A percentile compares a stretch with the other conserved stretches of the same genome.
phyloP scores from a whole-genome alignment of 1,140 invertebrate species.

The Oncopeltus fasciatus region DNA sequence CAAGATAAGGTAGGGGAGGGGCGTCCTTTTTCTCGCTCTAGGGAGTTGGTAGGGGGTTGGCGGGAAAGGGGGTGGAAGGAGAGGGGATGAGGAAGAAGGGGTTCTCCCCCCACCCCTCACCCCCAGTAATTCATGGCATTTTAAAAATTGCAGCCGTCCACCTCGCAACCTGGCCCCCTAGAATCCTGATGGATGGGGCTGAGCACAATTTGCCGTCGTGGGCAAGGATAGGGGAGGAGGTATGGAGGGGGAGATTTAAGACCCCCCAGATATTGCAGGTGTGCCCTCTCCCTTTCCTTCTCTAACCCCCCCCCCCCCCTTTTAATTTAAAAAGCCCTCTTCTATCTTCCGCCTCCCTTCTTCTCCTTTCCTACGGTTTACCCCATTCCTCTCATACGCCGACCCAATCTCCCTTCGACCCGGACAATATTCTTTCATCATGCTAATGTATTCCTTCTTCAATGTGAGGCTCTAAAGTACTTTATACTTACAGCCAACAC shows the following conservation, averaged over 20 bases:
- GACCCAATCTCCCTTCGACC: too few species aligned
- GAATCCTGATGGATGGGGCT: slow-evolving; percentile 9
- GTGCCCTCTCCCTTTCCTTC: background rate
- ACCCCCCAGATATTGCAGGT: slow-evolving; percentile 10
- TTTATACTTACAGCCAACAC: too few species aligned
- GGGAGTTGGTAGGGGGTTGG: background rate
- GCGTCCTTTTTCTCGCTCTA: background rate
- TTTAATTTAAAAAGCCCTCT: slow-evolving; percentile 8
- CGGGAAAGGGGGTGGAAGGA: too few species aligned
- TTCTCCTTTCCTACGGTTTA: background rate
- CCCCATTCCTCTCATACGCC: too few species aligned
- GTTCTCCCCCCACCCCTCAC: too few species aligned
- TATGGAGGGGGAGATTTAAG: too few species aligned
- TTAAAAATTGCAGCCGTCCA: slow-evolving; percentile 9
- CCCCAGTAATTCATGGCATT: slow-evolving; percentile 10
- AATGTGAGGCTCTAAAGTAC: too few species aligned
- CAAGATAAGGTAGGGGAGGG: background rate
- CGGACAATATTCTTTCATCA: too few species aligned
- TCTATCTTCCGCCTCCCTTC: background rate
- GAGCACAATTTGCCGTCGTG: slow-evolving; percentile 1
- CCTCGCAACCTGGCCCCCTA: background rate
- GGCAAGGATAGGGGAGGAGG: too few species aligned
- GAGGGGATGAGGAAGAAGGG: too few species aligned
- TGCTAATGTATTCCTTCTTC: too few species aligned
- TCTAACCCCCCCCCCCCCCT: background rate